Percentiles rank a stretch among this genome's conserved stretches.
phyloP scores from a whole-genome alignment of 2,113 vertebrate species.

The Uria aalge region DNA sequence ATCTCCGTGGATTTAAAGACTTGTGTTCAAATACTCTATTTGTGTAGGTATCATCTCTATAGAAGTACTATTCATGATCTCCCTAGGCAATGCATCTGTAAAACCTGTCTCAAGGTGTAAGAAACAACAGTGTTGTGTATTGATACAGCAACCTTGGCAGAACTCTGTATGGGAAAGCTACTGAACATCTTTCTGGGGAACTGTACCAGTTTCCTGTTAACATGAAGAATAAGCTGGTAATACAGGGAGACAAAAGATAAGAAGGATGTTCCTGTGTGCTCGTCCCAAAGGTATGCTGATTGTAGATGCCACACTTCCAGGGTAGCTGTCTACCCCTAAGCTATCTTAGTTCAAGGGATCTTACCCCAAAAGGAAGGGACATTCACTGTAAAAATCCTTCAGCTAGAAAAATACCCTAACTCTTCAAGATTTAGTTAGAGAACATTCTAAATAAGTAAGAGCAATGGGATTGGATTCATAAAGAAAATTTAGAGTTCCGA shows the following conservation, averaged over 20 bases:
- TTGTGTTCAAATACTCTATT: not conserved
- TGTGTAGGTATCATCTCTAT: not conserved
- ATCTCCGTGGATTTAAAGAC: not conserved
- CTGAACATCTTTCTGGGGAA: not conserved
- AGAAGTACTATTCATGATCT: not conserved
- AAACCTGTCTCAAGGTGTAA: not conserved
- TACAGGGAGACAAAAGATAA: not conserved
- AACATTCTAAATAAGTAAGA: not conserved
- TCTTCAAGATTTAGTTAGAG: not conserved
- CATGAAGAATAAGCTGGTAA: not conserved
- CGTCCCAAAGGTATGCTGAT: not conserved
- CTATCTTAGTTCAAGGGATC: not conserved
- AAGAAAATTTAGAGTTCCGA: not conserved
- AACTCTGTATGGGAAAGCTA: not conserved
- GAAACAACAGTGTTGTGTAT: not conserved
- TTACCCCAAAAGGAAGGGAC: not conserved
- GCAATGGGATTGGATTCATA: not conserved
- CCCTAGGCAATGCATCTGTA: not conserved
- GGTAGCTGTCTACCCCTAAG: not conserved
- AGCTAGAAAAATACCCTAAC: not conserved
- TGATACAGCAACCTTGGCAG: not conserved
- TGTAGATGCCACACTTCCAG: not conserved
- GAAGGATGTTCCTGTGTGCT: not conserved
- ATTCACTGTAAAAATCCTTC: not conserved
- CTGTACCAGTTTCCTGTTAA: not conserved